These are phyloP conservation scores for Irena cyanogastra DNA, from an alignment of 2,113 vertebrate species.

Conservation along the genomic window DNA sequence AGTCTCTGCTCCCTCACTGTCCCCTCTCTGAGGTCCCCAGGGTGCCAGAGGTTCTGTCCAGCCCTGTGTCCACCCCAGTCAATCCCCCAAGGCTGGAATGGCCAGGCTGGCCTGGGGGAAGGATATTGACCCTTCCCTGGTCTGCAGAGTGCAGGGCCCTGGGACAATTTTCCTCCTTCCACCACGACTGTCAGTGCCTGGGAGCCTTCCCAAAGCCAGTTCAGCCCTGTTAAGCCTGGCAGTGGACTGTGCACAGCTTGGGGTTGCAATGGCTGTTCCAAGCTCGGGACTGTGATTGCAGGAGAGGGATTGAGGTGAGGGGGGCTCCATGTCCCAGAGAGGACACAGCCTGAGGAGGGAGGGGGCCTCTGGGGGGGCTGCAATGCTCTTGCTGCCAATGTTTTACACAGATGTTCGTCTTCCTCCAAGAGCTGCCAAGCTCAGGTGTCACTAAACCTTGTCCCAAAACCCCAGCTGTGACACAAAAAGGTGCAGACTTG, in stretches of 20 bases:
- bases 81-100: not conserved
- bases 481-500: not conserved
- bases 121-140: fast-evolving
- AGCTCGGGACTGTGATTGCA: not conserved
- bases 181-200: fast-evolving
- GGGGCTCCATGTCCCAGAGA: not conserved
- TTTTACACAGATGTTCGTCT: no score
- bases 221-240: not conserved
- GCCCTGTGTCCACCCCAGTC: not conserved
- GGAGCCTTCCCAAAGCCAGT: not conserved
- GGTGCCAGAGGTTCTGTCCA: not conserved
- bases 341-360: fast-evolving
- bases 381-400: not conserved
- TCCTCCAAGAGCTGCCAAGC: not conserved
- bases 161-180: not conserved
- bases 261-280: fast-evolving
- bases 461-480: not conserved
- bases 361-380: not conserved
- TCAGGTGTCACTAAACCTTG: not conserved
- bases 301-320: not conserved
- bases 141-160: not conserved
- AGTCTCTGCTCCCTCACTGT: not conserved
- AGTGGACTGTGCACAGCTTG: not conserved
- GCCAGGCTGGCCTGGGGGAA: fast-evolving
- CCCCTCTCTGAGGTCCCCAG: not conserved